Base-by-base conservation (phyloP, 2,113 vertebrate species). In the Corythaeola cristata region DNA sequence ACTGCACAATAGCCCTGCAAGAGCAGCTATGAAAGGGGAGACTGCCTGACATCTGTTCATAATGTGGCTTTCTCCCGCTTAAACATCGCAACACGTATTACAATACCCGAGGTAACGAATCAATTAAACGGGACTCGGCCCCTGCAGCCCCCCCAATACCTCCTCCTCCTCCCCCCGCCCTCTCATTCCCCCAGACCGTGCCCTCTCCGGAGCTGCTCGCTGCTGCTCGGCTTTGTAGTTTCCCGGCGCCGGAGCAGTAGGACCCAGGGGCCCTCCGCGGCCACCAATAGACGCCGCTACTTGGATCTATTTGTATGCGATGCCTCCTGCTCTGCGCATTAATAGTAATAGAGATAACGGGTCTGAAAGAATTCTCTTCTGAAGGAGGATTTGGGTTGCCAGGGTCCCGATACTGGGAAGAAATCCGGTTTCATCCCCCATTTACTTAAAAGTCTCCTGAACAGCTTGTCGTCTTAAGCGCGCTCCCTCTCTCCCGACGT, bases 201-300 rank as follows among this genome's bases (percentile, higher is more conserved):
- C 95, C 93, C 95, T 91, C 92, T 58, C 83, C 53, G 85, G 56
- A 95, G 97, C 97, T 69, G 95, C 93, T 37, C 72, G 95, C 71
- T 26, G 72, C 80, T 90, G 83, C 94, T 97, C 80, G 88, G 97
- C 98, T 97, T 95, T 97, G 91, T 95, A 75, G 97, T 96, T 96
- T 95, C 58, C 83, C 81, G 91, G 88, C 93, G 91, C 95, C 87
- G 68, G 49, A 97, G 98, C 99, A 98, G 98, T 98, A 99, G 99
- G 99, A 99, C 99, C 99, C 98, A 90, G 99, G 97, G 98, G 98
- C 97, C 97, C 96, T 96, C 96, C 59, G 95, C 98, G 93, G 97
- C 97, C 98, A 94, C 97, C 98, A 98, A 98, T 98, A 96, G 97
- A 97, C 93, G 98, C 96, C 85, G 97, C 92, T 97, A 98, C 98